Conservation (phyloP, 2,113 vertebrate genomes). For the Daubentonia madagascariensis region DNA sequence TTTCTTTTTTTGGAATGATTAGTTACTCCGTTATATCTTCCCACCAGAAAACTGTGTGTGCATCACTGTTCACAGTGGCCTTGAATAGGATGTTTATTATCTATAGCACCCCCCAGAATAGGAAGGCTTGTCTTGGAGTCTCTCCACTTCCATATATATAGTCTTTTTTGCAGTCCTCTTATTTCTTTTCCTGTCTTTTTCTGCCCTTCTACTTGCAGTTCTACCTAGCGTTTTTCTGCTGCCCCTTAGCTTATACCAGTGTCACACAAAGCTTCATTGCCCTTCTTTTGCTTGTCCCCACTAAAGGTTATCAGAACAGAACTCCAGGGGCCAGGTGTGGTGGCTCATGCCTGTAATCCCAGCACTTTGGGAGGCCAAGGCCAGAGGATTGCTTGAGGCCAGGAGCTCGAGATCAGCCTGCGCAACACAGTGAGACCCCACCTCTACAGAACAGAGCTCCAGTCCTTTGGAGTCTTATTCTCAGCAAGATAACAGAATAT, state of each 20-base stretch:
- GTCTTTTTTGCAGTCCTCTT: not conserved
- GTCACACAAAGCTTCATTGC: not conserved
- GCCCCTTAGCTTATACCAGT: not conserved
- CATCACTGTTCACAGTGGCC: not conserved
- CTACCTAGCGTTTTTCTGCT: not conserved
- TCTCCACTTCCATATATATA: not conserved
- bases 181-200: not conserved
- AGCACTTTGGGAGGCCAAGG: no score
- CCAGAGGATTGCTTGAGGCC: not conserved
- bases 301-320: not conserved
- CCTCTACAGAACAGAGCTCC: not conserved
- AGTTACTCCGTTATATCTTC: not conserved
- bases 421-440: no score
- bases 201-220: not conserved
- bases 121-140: not conserved
- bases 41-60: not conserved
- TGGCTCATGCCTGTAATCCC: no score
- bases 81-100: not conserved
- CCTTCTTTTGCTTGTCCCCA: not conserved
- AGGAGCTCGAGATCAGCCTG: no score
- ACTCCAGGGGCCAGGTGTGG: not conserved
- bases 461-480: not conserved
- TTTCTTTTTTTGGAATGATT: not conserved
- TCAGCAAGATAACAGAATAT: not conserved
- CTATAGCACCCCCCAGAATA: not conserved